phyloP scores from a whole-genome alignment of 2,797 vertebrate genomes.

The Vespertilio murinus region DNA sequence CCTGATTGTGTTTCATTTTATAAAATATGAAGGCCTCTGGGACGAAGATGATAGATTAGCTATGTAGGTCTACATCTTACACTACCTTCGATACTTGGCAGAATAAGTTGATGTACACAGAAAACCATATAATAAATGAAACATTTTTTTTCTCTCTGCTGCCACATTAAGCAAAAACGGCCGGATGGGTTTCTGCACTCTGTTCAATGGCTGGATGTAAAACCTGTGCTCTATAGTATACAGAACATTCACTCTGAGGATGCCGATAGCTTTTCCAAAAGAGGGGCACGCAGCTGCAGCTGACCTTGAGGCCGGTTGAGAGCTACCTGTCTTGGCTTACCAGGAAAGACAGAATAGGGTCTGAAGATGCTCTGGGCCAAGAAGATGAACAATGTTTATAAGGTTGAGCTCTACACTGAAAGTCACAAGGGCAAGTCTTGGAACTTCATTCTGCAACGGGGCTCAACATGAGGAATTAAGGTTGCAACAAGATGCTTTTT shows the following conservation, averaged over 20 bases:
- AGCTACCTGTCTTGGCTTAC: fast-evolving
- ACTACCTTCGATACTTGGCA: neutral
- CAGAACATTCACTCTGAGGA: neutral
- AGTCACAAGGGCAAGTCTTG: neutral
- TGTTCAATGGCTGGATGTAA: fast-evolving
- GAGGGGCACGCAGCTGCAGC: neutral
- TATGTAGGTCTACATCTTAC: neutral
- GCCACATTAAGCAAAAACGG: neutral
- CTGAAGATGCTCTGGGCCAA: neutral
- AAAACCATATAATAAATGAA: neutral
- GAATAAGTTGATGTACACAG: neutral
- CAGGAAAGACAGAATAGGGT: neutral
- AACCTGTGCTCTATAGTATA: fast-evolving
- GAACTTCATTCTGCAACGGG: neutral
- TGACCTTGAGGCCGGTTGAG: neutral
- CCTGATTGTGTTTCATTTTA: neutral
- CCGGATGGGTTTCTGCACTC: neutral
- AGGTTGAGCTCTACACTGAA: fast-evolving
- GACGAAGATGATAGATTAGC: neutral
- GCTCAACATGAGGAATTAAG: too few relatives aligned
- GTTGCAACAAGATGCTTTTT: neutral
- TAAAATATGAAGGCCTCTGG: slow-evolving; percentile 6
- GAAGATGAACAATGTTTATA: fast-evolving
- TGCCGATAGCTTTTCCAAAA: neutral
- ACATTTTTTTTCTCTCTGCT: neutral